Evolutionary conservation across 2,888 invertebrate species (phyloP).

Genomic region (Dusona sp.): DNA sequence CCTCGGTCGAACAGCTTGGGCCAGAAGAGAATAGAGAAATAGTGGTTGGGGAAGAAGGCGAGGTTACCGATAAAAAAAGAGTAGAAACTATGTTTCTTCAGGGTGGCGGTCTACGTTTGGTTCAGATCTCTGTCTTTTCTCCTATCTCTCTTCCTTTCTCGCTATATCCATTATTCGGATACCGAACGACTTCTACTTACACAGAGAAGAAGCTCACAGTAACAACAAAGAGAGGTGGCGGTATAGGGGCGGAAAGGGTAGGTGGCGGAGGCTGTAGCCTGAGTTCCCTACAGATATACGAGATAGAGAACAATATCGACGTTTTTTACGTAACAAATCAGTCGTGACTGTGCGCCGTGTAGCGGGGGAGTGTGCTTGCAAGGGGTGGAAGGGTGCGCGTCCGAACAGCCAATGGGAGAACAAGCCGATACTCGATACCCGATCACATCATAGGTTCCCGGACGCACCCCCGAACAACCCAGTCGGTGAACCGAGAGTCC

Average conservation of each 20-base stretch:
- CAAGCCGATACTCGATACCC: slow-evolving; percentile 85
- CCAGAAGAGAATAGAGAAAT: slow-evolving; percentile 68
- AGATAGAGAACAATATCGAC: slow-evolving; percentile 83
- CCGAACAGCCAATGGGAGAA: slow-evolving; percentile 83
- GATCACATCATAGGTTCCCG: slow-evolving; percentile 84
- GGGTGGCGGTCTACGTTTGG: slow-evolving; percentile 21
- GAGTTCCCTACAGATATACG: slow-evolving; percentile 61
- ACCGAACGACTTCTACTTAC: slow-evolving; percentile 60
- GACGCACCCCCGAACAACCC: slow-evolving; percentile 74
- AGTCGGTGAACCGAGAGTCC: slow-evolving; percentile 80
- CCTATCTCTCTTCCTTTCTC: slow-evolving; percentile 74
- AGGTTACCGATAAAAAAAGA: slow-evolving; percentile 82
- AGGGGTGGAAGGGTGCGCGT: slow-evolving; percentile 81
- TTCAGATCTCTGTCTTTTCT: slow-evolving; percentile 65
- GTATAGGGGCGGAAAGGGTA: slow-evolving; percentile 73
- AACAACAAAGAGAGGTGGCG: slow-evolving; percentile 72
- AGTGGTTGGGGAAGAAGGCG: slow-evolving; percentile 66
- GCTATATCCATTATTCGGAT: slow-evolving; percentile 55
- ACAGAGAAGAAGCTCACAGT: slow-evolving; percentile 50
- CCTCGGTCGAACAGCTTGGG: slow-evolving; percentile 81
- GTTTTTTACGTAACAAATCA: slow-evolving; percentile 85
- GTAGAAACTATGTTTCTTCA: slow-evolving; percentile 39
- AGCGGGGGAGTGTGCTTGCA: slow-evolving; percentile 46
- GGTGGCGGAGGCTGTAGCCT: slow-evolving; percentile 71
- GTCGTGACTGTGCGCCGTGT: slow-evolving; percentile 82